These are phyloP conservation scores for Standfussiana lucernea DNA, from an alignment of 2,888 invertebrate species.

Conservation along the genomic window DNA sequence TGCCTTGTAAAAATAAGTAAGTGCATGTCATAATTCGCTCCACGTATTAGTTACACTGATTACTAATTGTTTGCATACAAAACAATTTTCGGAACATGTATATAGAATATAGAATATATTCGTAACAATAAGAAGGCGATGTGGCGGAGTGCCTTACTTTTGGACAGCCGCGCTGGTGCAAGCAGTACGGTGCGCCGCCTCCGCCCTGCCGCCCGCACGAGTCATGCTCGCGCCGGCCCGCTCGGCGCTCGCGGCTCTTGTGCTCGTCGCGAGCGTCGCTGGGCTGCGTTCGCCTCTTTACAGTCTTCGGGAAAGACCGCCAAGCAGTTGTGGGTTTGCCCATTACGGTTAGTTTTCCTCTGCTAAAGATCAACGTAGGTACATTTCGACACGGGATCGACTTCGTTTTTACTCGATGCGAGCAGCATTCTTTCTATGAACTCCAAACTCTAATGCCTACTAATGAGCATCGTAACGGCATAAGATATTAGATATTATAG, in stretches of 20 bases:
- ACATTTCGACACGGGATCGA: too few relatives aligned
- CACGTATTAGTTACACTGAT: conserved; percentile 29
- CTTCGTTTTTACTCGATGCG: neutral
- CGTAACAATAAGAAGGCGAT: conserved; percentile 5
- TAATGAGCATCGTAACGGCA: neutral
- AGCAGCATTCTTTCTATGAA: neutral
- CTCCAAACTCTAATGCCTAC: neutral
- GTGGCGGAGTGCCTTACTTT: neutral
- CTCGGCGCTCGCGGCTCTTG: neutral
- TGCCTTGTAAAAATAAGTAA: conserved; percentile 32
- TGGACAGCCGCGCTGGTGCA: neutral
- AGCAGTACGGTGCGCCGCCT: neutral
- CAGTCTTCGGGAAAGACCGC: conserved; percentile 31
- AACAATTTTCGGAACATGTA: conserved; percentile 47
- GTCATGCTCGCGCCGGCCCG: neutral
- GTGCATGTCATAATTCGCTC: conserved; percentile 38
- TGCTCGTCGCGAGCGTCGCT: conserved; percentile 13
- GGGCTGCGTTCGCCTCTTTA: neutral
- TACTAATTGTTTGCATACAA: conserved; percentile 32
- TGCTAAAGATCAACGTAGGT: neutral
- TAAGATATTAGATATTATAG: neutral
- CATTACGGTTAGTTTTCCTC: conserved; percentile 42
- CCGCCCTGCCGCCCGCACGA: neutral
- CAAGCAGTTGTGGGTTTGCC: conserved; percentile 39
- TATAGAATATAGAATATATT: conserved; percentile 20